phyloP scores from a whole-genome alignment of 2,113 vertebrate species.

The Pycnonotus jocosus region DNA sequence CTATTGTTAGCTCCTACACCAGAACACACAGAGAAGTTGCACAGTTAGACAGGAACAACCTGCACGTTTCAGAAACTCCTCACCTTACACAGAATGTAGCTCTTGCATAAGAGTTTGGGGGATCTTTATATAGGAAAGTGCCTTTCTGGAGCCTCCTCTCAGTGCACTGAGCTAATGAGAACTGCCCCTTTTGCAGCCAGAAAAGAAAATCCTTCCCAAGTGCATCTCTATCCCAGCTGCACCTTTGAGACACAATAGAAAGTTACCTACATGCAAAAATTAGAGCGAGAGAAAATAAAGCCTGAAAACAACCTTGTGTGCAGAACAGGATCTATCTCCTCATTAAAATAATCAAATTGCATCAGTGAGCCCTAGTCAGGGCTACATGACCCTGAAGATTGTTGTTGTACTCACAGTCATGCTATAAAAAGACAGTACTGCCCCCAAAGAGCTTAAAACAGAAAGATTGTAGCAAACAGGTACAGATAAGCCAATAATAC shows the following conservation, averaged over 20 bases:
- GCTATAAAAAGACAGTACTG: not conserved
- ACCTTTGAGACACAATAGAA: not conserved
- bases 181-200: not conserved
- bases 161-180: not conserved
- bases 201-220: not conserved
- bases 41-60: not conserved
- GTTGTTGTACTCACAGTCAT: accelerated
- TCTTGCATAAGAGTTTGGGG: not conserved
- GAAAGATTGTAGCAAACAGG: not conserved
- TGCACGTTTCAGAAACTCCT: not conserved
- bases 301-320: not conserved
- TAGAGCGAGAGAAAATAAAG: not conserved
- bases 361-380: too few relatives aligned
- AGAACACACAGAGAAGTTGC: not conserved
- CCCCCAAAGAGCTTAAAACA: not conserved
- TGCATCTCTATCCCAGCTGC: accelerated
- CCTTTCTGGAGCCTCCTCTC: accelerated
- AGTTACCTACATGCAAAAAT: not conserved
- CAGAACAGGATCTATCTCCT: not conserved
- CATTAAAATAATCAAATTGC: not conserved
- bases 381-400: not conserved
- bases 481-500: not conserved
- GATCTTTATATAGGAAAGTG: not conserved
- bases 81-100: not conserved
- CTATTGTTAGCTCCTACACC: not conserved